These are phyloP conservation scores for Albula glossodonta DNA, from an alignment of 2,113 vertebrate genomes.

Conservation along the genomic window DNA sequence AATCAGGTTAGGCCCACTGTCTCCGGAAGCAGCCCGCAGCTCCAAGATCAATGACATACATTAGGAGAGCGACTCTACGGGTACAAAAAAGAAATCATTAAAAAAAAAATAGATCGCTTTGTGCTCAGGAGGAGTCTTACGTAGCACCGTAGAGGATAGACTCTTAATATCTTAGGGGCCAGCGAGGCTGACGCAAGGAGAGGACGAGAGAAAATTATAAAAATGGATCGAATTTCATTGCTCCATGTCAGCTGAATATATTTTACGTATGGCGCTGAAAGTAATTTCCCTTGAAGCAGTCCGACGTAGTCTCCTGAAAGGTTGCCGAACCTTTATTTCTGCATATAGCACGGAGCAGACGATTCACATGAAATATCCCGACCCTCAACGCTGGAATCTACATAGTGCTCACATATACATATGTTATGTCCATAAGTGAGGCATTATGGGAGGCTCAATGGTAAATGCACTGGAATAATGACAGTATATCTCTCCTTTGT, in stretches of 20 bases:
- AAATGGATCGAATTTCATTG: background rate
- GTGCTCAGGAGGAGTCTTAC: background rate
- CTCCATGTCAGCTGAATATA: background rate
- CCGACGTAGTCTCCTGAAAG: background rate
- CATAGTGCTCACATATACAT: background rate
- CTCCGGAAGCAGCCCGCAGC: background rate
- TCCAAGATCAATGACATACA: background rate
- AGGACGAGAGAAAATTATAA: background rate
- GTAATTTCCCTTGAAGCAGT: background rate
- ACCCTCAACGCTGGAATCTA: too few species aligned
- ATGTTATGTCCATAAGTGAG: background rate
- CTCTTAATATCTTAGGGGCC: slow-evolving; percentile 10
- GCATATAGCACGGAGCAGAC: too few species aligned
- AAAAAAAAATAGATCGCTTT: background rate
- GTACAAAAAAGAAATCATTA: background rate
- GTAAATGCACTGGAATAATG: background rate
- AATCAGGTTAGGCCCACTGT: background rate
- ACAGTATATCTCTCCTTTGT: too few species aligned
- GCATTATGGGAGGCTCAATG: background rate
- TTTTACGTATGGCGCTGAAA: background rate
- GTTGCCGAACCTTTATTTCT: background rate
- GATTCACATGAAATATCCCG: too few species aligned
- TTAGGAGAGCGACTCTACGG: background rate
- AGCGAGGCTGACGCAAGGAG: background rate
- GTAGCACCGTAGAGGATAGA: background rate